Evolutionary conservation across 2,888 invertebrate species (phyloP).

Genomic region (Tenodera sinensis): DNA sequence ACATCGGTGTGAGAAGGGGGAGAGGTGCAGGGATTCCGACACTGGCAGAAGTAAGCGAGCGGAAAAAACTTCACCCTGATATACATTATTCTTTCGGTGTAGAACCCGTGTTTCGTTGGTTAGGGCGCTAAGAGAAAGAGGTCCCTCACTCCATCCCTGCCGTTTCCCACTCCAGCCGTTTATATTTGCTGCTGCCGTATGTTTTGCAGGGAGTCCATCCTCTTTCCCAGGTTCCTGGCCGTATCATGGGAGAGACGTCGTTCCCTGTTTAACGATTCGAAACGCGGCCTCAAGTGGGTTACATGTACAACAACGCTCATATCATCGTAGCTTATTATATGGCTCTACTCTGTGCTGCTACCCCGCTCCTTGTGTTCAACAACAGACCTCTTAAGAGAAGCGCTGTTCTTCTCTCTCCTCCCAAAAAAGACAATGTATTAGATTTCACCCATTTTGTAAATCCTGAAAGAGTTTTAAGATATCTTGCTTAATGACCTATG

Average conservation of each 20-base stretch:
- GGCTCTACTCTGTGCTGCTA: too few species aligned
- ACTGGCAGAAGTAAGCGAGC: background rate
- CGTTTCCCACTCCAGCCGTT: background rate
- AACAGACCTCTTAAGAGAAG: background rate
- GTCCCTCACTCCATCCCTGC: too few species aligned
- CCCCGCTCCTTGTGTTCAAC: background rate
- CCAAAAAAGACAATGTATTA: background rate
- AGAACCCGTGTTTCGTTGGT: background rate
- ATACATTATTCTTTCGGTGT: background rate
- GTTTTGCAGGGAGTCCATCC: background rate
- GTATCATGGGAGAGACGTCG: background rate
- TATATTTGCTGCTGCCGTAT: too few species aligned
- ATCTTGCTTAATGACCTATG: background rate
- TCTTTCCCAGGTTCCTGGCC: background rate
- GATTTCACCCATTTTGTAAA: background rate
- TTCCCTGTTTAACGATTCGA: background rate
- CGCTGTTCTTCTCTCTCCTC: background rate
- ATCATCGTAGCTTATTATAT: background rate
- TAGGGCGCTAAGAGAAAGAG: background rate
- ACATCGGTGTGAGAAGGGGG: background rate
- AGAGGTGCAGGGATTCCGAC: background rate
- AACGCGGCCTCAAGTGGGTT: background rate
- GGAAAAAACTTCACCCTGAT: background rate
- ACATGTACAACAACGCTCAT: background rate
- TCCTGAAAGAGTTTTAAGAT: background rate